Conservation (phyloP, 2,888 invertebrate species). For the Agonopterix subpropinquella region DNA sequence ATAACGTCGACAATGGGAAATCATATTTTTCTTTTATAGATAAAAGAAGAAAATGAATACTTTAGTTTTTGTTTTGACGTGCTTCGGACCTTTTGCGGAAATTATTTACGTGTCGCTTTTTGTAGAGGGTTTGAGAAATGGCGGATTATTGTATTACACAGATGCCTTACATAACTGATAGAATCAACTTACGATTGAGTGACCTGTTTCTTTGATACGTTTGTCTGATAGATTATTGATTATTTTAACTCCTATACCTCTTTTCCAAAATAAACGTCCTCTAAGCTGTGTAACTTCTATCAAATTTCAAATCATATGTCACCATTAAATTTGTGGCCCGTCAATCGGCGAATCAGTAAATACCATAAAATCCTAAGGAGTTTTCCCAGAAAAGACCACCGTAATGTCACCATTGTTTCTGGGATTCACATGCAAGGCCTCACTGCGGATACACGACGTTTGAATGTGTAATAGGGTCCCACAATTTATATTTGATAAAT, state of each 20-base stretch:
- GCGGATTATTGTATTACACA: conserved; percentile 1
- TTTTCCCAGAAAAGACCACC: conserved; percentile 72
- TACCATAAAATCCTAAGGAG: conserved; percentile 58
- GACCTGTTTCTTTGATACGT: too few species aligned
- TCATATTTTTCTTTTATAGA: conserved; percentile 49
- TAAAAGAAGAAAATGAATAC: conserved; percentile 41
- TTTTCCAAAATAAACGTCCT: neutral
- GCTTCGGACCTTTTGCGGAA: conserved; percentile 28
- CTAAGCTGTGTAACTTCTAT: conserved; percentile 1
- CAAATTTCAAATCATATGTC: conserved; percentile 10
- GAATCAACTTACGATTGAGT: too few species aligned
- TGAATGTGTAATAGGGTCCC: conserved; percentile 70
- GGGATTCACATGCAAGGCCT: conserved; percentile 58
- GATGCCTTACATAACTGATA: neutral
- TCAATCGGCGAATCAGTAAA: conserved; percentile 58
- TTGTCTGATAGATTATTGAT: neutral
- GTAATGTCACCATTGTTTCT: conserved; percentile 66
- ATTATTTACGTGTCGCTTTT: conserved; percentile 42
- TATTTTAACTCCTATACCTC: too few species aligned
- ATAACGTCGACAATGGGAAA: conserved; percentile 53
- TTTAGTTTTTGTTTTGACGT: conserved; percentile 38
- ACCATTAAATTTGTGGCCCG: conserved; percentile 36
- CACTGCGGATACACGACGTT: conserved; percentile 65
- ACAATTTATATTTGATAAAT: conserved; percentile 74
- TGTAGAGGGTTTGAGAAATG: conserved; percentile 6